Evolutionary conservation across 1,140 invertebrate species (phyloP), one percentile per base, ranked within the genome.

Genomic region (Hydropsyche tenuis): DNA sequence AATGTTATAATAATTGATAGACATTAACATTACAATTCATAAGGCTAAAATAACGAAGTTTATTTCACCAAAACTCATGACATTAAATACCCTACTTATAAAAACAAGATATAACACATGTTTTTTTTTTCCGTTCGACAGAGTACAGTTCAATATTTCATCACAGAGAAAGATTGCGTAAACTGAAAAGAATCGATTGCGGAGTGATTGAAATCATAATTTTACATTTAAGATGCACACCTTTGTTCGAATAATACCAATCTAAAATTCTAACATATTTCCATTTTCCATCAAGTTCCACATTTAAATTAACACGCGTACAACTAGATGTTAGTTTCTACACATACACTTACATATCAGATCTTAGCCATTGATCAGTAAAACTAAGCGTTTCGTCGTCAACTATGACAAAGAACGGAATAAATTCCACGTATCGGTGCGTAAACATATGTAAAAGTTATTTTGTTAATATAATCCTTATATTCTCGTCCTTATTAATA

Each of bases 191-290:
- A 37, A 37, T 37, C 30, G 30, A n/a, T 37, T 4, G 9, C 3
- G 30, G 30, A 37, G 30, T 37, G 30, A 9, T 37, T 37, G 37
- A 65, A 16, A 18, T 65, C 43, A 65, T 30, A 27, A 65, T n/a
- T 65, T 65, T 65, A 18, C 42, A 30, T 65, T 60, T 27, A 60
- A 23, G 43, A 65, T 65, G 42, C 65, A 68, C 23, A 68, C 65
- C 6, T 66, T 69, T 69, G 66, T 69, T 69, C 66, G 53, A 43
- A 53, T 69, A 69, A 53, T 53, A 69, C 66, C 66, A 69, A 70
- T 56, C 68, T 70, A 70, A 46, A 42, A 23, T 27, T 48, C 12
- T 23, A 68, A 45, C n/a, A 46, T 46, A 68, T 69, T 63, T 65
- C 42, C 63, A 43, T 65, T 45, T 65, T 27, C n/a, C 65, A 69